Evolutionary conservation across 2,888 invertebrate species (phyloP), one percentile per base, ranked within the genome.

Genomic region (Chaetoderma sp.): DNA sequence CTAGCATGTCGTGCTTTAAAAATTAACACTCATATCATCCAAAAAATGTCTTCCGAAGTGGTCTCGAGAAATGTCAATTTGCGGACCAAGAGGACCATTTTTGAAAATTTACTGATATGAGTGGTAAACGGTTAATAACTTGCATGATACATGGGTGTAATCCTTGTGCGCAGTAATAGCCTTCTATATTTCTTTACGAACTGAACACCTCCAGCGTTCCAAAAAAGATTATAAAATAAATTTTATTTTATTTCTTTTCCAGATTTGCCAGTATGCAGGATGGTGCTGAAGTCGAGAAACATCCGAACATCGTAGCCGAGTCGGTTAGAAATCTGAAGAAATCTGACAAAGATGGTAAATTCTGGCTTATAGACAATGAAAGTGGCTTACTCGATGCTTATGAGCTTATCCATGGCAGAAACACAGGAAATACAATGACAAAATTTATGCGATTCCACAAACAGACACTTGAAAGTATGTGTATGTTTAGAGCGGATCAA

Each of bases 261-360:
- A 86, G 87, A 50, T 83, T 86, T 32, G 86, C 85, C 33, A 85
- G 85, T 68, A 86, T 87, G 86, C 86, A 86, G 67, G 86, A 87
- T 69, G 85, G 83, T 1, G 85, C 85, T 3, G 82, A 83, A 18
- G 78, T 78, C 60, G 83, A 87, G 63, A 75, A 77, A 2, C 77
- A 79, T 36, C 82, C 82, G 0, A 75, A 75, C 49, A 80, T 86
- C 18, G 71, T 86, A 45, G 74, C 73, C 10, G 85, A 86, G 58
- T 78, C 80, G 21, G 82, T 87, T 23, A 80, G 86, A 25, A 87
- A 87, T 68, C 78, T 87, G 50, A 81, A 81, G 2, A 76, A 80
- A 60, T 82, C 81, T 4, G 71, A 76, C 21, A 61, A 68, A 33
- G 78, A 77, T 1, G 77, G 75, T 6, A 83, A 82, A 60, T 73